A percentile compares a stretch with the other conserved stretches of the same genome.
Conservation (phyloP, 2,888 invertebrate species). For the Chymomyza amoena region DNA sequence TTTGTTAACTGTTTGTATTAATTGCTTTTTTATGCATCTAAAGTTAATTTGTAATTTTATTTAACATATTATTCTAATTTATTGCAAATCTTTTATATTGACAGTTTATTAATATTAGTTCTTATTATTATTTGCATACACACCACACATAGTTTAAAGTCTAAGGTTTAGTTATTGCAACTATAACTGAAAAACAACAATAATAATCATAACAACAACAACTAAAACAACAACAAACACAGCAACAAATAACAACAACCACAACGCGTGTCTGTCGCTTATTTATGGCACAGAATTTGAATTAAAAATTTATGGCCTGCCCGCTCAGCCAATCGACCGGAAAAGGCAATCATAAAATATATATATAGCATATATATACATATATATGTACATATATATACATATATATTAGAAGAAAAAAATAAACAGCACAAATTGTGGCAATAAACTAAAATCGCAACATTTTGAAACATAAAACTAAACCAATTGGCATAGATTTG, state of each 20-base stretch:
- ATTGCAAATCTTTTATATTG: slow-evolving; percentile 55
- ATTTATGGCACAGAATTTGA: slow-evolving; percentile 39
- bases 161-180: slow-evolving; percentile 42
- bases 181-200: not conserved
- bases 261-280: slow-evolving; percentile 12
- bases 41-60: slow-evolving; percentile 55
- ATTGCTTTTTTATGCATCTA: slow-evolving; percentile 10
- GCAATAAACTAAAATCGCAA: not conserved
- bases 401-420: not conserved
- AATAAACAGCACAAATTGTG: not conserved
- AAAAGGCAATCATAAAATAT: slow-evolving; percentile 13
- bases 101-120: slow-evolving; percentile 59
- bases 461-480: slow-evolving; percentile 15
- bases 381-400: too few species aligned
- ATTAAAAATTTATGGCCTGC: slow-evolving; percentile 32
- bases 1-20: slow-evolving; percentile 2
- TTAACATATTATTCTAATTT: slow-evolving; percentile 68
- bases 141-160: slow-evolving; percentile 42
- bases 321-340: slow-evolving; percentile 9
- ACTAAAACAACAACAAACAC: not conserved
- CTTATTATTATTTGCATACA: slow-evolving; percentile 55
- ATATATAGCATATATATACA: not conserved
- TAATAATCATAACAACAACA: not conserved
- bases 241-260: not conserved
- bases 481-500: not conserved